phyloP scores from a whole-genome alignment of 2,888 invertebrate genomes.

The Drosophila subquinaria region DNA sequence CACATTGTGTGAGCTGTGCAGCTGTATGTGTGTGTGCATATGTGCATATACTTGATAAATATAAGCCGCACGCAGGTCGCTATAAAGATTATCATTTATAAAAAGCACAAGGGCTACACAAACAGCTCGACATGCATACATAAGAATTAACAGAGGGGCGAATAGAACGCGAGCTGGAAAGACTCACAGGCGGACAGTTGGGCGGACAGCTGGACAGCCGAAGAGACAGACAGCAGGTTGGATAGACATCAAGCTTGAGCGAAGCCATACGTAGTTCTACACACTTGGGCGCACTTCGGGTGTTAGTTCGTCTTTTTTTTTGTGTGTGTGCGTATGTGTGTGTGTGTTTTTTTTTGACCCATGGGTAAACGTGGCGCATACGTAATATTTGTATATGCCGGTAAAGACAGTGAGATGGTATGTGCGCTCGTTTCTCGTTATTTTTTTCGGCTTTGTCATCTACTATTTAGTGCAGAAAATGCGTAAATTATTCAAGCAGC shows the following conservation, averaged over 20 bases:
- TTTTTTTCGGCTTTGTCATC: slow-evolving; percentile 61
- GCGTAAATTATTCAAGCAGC: slow-evolving; percentile 68
- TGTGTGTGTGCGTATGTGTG: slow-evolving; percentile 21
- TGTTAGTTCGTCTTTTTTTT: slow-evolving; percentile 47
- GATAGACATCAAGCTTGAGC: slow-evolving; percentile 34
- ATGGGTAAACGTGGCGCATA: slow-evolving; percentile 41
- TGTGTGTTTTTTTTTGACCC: slow-evolving; percentile 44
- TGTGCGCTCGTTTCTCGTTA: slow-evolving; percentile 30
- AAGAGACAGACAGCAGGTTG: slow-evolving; percentile 6
- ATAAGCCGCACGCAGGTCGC: slow-evolving; percentile 61
- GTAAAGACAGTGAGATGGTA: slow-evolving; percentile 29
- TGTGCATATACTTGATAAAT: slow-evolving; percentile 56
- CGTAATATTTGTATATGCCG: slow-evolving; percentile 34
- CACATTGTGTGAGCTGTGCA: slow-evolving; percentile 3
- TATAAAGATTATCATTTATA: slow-evolving; percentile 67
- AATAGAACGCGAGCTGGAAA: slow-evolving; percentile 8
- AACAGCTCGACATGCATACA: slow-evolving; percentile 26
- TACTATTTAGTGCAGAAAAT: slow-evolving; percentile 76
- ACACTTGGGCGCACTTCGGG: slow-evolving; percentile 52
- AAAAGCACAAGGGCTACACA: slow-evolving; percentile 54
- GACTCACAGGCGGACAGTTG: background rate
- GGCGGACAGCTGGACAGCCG: background rate
- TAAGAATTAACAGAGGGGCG: slow-evolving; percentile 1
- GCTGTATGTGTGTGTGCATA: slow-evolving; percentile 6
- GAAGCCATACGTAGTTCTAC: slow-evolving; percentile 61